Base-by-base conservation (phyloP, 2,888 invertebrate species). In the Drosophila fulvimacula region DNA sequence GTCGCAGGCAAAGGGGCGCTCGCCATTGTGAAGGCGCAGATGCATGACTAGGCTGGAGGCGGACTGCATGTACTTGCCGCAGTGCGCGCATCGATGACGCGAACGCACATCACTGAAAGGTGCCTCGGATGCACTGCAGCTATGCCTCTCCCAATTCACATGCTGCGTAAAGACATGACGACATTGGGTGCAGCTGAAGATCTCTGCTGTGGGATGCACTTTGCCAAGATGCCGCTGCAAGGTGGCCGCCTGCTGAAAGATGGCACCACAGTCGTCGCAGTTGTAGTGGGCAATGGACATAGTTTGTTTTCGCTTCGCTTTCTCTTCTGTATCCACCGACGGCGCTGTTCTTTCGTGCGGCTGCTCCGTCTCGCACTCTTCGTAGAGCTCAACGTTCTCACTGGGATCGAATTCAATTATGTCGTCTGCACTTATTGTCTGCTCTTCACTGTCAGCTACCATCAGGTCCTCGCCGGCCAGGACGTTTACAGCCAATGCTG, bases 231-330 rank as follows among this genome's bases (percentile, higher is more conserved):
- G 92, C 0, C 89, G 84, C 39, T 85, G 81, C 4, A 92, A 68
- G 17, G 90, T 90, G 3, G 69, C 68, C 0, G 83, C 70, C 15
- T 88, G 88, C 11, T 83, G 84, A 58, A 92, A 92, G 2, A 81
- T 76, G 3, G 91, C 91, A 0, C 89, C 90, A 52, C 92, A 92
- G 19, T 82, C 73, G 42, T 91, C 90, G 46, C 92, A 92, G 13
- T 61, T 73, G 42, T 44, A 75, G 13, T 21, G 15, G 10, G 17
- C 13, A 44, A 15, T 19, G 10, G 24, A 3, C 27, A 41, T 15
- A 4, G 1, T 19, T 1, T 0, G n/a, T 19, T n/a, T 13, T 1
- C 34, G 7, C 48, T 19, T 19, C 13, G 5, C n/a, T 9, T 48
- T 32, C 27, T 17, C 17, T 13, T 34, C 36, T 1, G 21, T 30